Conservation (phyloP, 2,113 vertebrate genomes). For the Morone chrysops region DNA sequence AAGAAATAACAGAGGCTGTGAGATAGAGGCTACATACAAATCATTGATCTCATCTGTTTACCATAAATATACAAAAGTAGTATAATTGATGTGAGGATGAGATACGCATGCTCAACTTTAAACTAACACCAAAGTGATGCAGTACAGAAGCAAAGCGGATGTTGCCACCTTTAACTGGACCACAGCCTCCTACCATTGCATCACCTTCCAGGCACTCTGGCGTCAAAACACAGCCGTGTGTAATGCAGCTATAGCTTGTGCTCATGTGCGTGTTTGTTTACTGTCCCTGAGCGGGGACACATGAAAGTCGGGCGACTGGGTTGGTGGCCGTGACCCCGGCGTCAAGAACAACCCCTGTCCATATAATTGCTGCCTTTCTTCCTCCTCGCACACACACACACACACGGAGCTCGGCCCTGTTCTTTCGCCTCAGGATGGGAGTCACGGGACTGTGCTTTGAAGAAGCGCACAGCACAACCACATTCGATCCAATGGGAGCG, state of each 20-base stretch:
- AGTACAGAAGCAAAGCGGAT: neutral
- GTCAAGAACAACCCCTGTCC: slow-evolving; percentile 33
- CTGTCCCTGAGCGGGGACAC: slow-evolving; percentile 55
- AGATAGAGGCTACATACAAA: neutral
- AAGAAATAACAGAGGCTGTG: neutral
- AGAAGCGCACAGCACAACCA: slow-evolving; percentile 45
- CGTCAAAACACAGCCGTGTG: slow-evolving; percentile 41
- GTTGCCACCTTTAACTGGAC: slow-evolving; percentile 19
- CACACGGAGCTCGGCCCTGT: slow-evolving; percentile 15
- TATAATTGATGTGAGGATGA: neutral
- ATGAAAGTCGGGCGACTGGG: slow-evolving; percentile 55
- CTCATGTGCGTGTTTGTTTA: slow-evolving; percentile 63
- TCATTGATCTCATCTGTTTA: neutral
- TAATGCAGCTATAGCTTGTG: slow-evolving; percentile 16
- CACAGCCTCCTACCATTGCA: slow-evolving; percentile 8
- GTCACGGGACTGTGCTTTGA: slow-evolving; percentile 67
- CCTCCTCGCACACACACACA: slow-evolving; percentile 1
- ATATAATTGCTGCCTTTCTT: slow-evolving; percentile 19
- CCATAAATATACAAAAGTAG: neutral
- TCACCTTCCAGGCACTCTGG: slow-evolving; percentile 7
- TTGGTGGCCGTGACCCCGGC: slow-evolving; percentile 50
- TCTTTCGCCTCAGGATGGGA: slow-evolving; percentile 41
- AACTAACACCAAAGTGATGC: neutral
- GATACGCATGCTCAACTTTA: neutral
- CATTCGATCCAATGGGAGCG: slow-evolving; percentile 40